Evolutionary conservation across 1,140 invertebrate genomes (phyloP), one percentile per base, ranked within the genome.

Genomic region (Zaprionus lachaisei): DNA sequence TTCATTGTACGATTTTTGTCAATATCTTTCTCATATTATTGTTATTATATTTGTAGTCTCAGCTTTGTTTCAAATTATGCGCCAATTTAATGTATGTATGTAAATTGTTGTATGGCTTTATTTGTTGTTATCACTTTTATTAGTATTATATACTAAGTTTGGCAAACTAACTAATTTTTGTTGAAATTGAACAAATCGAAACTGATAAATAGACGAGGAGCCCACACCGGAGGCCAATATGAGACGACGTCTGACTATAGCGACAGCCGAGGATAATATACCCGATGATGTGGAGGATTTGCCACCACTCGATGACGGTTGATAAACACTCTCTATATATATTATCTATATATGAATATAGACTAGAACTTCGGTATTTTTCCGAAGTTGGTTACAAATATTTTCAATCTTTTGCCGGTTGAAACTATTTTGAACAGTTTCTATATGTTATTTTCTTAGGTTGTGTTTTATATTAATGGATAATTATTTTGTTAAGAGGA

Each of bases 241-340:
- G 90, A 82, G 91, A 77, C 83, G 92, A 5, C 79, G 92, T 22
- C 62, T 93, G 73, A 93, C 92, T 12, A 92, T 93, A 54, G 91
- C 92, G 60, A 73, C 77, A 4, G 76, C 90, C 5, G 91, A 86
- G 61, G 92, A 92, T 37, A 60, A 79, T 12, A 84, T 92, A 68
- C 91, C 79, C 14, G 85, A 89, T 20, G 87, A 91, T 70, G 72
- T 78, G 63, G 84, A 90, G 69, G 90, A 92, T 41, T 58, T 82
- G 60, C 83, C 84, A 41, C 80, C 67, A 38, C 70, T 83, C 24
- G 91, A 92, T 70, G 86, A 92, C 73, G 92, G 92, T 92, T 91
- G 87, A 86, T 56, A 66, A 38, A 44, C 31, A 61, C 54, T 49
- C 20, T 44, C 47, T 34, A 49, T 7, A 5, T 17, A 74, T 49